Percentiles rank a stretch among this genome's conserved stretches.
Evolutionary conservation across 2,113 vertebrate species (phyloP).

Genomic region (Tamias sibiricus): DNA sequence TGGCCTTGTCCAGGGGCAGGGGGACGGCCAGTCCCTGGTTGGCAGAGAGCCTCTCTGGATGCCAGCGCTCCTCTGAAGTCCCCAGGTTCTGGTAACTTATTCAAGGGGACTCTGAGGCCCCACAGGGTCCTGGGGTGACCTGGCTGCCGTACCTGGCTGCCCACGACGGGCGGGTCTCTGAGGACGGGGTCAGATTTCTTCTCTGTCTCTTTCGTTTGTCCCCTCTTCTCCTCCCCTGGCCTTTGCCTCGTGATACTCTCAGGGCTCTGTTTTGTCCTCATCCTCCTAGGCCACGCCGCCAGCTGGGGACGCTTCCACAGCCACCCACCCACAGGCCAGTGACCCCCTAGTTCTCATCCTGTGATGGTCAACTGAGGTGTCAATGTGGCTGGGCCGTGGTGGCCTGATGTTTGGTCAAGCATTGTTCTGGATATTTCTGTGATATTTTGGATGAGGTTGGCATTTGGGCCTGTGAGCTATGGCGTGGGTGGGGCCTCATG

Average conservation of each 20-base stretch:
- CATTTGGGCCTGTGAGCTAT: not conserved
- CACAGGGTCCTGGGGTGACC: no score
- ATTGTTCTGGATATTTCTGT: conserved; percentile 6
- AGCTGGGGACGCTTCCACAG: fast-evolving
- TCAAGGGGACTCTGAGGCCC: not conserved
- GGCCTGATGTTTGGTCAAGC: not conserved
- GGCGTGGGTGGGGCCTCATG: not conserved
- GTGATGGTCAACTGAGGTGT: not conserved
- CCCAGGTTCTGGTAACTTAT: not conserved
- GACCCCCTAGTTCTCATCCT: not conserved
- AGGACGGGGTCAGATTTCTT: not conserved
- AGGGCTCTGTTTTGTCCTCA: not conserved
- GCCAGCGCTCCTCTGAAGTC: not conserved
- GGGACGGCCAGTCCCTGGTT: not conserved
- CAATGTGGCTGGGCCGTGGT: not conserved
- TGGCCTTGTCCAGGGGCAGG: not conserved
- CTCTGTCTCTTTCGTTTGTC: not conserved
- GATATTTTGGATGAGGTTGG: not conserved
- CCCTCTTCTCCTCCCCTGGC: not conserved
- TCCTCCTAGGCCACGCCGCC: not conserved
- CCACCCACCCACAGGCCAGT: no score
- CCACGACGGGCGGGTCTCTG: not conserved
- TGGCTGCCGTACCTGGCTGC: not conserved
- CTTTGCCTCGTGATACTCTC: not conserved
- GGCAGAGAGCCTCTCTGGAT: not conserved